A percentile compares a stretch with the other conserved stretches of the same genome.
Conservation (phyloP, 2,797 vertebrate species). For the Danio choprae region DNA sequence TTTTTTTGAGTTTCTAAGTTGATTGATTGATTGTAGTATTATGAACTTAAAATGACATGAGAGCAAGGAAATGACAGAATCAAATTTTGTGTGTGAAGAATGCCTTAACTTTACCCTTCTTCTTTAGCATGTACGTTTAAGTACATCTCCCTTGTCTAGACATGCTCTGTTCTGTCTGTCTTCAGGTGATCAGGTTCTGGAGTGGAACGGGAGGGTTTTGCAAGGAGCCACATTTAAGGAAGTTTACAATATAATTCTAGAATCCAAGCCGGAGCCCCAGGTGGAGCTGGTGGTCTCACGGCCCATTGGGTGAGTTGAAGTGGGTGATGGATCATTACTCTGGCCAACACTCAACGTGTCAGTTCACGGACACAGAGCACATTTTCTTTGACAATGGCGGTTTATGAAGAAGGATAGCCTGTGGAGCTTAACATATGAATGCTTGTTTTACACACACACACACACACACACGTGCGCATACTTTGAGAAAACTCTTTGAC, state of each 20-base stretch:
- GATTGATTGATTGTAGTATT: not conserved
- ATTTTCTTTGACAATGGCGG: constrained; percentile 22
- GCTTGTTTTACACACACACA: not conserved
- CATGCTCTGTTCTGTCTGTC: constrained; percentile 6
- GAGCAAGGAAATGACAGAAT: not conserved
- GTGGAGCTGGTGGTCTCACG: constrained; percentile 95
- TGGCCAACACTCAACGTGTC: not conserved
- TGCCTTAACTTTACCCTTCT: not conserved
- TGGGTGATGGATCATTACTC: constrained; percentile 22
- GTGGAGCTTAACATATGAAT: constrained; percentile 16
- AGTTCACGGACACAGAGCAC: constrained; percentile 19
- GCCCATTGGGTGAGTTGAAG: constrained; percentile 86
- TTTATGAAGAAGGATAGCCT: constrained; percentile 38
- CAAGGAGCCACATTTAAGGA: constrained; percentile 97
- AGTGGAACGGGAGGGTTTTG: constrained; percentile 93
- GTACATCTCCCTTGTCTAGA: not conserved
- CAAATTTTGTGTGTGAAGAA: not conserved
- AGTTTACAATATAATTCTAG: constrained; percentile 97
- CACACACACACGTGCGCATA: too few species aligned
- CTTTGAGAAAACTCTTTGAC: too few species aligned
- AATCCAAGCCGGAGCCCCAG: constrained; percentile 94
- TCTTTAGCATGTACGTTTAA: not conserved
- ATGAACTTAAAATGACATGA: not conserved
- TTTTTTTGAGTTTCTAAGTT: not conserved
- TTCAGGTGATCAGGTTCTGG: constrained; percentile 95